Base-by-base conservation (phyloP, 1,140 invertebrate genomes). In the Papilio aristodemus region DNA sequence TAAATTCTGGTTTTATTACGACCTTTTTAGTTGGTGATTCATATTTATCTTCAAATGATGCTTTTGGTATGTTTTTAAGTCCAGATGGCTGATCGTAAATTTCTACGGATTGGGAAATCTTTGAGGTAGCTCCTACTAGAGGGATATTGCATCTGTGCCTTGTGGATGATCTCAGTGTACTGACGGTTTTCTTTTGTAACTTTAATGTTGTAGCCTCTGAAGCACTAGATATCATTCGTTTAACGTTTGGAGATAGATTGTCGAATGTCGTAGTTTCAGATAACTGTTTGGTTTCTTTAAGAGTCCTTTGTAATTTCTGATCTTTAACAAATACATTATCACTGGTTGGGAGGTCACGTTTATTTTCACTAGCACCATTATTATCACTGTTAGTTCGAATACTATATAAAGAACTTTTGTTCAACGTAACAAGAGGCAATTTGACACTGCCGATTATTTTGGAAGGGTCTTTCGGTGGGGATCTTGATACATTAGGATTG, bases 181-280 rank as follows among this genome's bases (percentile, higher is more conserved):
- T 80, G 54, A 87, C 70, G 67, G 81, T 83, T 90, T 92, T 87
- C 87, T 91, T 85, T 83, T 92, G 80, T 74, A 86, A 82, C 70
- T 91, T 92, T 17, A 91, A 68, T 9, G 89, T 84, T 0, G 84
- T 86, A 2, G 91, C 89, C 67, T 93, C 93, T 7, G 92, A 86
- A 6, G 93, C 92, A 78, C 93, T 91, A 1, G 92, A 92, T 63
- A 94, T 85, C 83, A 94, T 93, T 72, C 93, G 87, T 81, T 93
- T 93, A 4, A 94, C 93, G 75, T 93, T 93, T 8, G 93, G 92
- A 0, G 93, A 94, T 10, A 94, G 82, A 79, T 92, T 91, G 59
- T 91, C 88, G 72, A 93, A 93, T 22, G 91, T 75, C 7, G 76
- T 72, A 19, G 76, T 73, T 25, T 90, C 86, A 9, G 73, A 67